phyloP scores from a whole-genome alignment of 2,113 vertebrate genomes.

The Sturnira hondurensis region DNA sequence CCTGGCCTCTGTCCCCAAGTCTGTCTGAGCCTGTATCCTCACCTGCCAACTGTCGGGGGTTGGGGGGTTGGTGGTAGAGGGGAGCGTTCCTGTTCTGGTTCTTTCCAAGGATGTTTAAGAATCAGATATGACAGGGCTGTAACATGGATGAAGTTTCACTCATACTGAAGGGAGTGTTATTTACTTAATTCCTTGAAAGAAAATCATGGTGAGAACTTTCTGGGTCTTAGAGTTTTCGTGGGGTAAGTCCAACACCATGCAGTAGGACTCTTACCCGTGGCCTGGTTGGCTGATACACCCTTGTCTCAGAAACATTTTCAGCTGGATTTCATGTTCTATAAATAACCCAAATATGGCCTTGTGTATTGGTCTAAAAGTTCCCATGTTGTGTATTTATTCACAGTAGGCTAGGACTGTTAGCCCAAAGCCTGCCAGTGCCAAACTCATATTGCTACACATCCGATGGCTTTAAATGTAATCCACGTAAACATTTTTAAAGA shows the following conservation, averaged over 20 bases:
- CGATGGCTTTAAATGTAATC: neutral
- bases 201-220: slow-evolving; percentile 29
- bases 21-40: neutral
- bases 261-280: neutral
- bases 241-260: neutral
- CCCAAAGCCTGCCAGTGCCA: neutral
- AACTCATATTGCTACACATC: neutral
- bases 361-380: neutral
- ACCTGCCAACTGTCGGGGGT: neutral
- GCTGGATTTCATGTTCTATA: neutral
- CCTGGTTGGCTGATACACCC: neutral
- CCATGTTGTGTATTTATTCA: neutral
- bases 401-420: neutral
- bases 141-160: neutral
- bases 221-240: neutral
- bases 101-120: neutral
- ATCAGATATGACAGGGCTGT: neutral
- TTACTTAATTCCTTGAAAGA: slow-evolving; percentile 49
- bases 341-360: neutral
- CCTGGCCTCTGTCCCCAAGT: neutral
- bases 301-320: fast-evolving
- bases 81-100: neutral
- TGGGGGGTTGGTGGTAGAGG: neutral
- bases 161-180: neutral
- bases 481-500: neutral